Evolutionary conservation across 2,888 invertebrate species (phyloP).

Genomic region (Oligia strigilis): DNA sequence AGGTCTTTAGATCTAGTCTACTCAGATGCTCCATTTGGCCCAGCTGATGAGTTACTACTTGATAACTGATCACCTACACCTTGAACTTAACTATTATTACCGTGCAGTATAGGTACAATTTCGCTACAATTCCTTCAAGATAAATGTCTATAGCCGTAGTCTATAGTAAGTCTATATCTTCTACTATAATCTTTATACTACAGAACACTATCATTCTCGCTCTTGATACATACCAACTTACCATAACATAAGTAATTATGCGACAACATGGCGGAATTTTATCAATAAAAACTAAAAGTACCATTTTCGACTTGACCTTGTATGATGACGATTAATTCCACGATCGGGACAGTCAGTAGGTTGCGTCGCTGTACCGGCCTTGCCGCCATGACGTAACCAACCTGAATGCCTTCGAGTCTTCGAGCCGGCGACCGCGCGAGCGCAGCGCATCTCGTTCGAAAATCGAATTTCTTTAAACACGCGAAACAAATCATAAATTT

Average conservation of each 20-base stretch:
- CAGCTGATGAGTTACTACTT: not conserved
- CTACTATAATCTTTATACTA: not conserved
- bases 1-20: not conserved
- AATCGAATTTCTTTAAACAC: slow-evolving; percentile 65
- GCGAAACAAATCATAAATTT: slow-evolving; percentile 61
- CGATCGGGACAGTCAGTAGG: slow-evolving; percentile 81
- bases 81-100: not conserved
- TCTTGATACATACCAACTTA: slow-evolving; percentile 1
- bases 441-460: slow-evolving; percentile 77
- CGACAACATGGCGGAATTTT: slow-evolving; percentile 59
- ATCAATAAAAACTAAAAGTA: slow-evolving; percentile 66
- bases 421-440: slow-evolving; percentile 76
- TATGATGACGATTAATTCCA: slow-evolving; percentile 78
- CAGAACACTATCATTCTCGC: not conserved
- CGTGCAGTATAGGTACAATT: not conserved
- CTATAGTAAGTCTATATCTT: not conserved
- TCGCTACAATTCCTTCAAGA: too few relatives aligned
- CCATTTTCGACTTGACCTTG: slow-evolving; percentile 77
- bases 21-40: not conserved
- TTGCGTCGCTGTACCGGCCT: slow-evolving; percentile 76
- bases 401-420: slow-evolving; percentile 78
- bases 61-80: not conserved
- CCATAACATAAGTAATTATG: slow-evolving; percentile 37
- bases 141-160: too few relatives aligned
- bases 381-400: slow-evolving; percentile 85